Conservation (phyloP, 92 coral and sea anemone genomes). For the Nematostella vectensis region DNA sequence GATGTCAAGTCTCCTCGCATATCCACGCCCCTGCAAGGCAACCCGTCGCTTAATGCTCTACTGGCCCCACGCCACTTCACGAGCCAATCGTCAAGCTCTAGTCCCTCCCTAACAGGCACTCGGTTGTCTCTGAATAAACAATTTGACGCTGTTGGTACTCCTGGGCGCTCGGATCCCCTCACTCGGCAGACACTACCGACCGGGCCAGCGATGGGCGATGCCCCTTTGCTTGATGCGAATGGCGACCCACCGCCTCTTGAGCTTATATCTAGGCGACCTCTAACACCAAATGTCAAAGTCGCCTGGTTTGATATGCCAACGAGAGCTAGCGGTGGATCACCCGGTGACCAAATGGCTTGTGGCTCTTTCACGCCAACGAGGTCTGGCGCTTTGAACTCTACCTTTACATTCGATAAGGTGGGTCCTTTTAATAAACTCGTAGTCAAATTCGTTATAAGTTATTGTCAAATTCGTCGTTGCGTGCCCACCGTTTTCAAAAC, state of each 20-base stretch:
- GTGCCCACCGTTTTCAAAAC: no score
- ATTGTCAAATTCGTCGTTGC: no score
- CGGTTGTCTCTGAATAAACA: constrained; percentile 40
- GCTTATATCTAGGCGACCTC: constrained; percentile 2
- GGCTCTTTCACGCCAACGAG: no score
- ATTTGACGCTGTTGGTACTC: constrained; percentile 39
- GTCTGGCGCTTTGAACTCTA: no score
- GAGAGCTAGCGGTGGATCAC: no score
- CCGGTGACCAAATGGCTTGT: no score
- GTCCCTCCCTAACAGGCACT: constrained; percentile 6
- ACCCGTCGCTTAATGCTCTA: no score
- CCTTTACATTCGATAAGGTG: no score
- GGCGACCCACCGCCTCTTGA: not conserved
- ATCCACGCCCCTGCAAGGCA: not conserved
- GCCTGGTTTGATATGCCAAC: constrained; percentile 43
- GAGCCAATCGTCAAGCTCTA: no score
- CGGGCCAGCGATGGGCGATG: not conserved
- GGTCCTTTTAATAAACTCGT: no score
- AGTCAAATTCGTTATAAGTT: no score
- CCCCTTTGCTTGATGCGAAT: not conserved
- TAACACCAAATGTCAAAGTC: constrained; percentile 22
- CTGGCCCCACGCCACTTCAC: constrained; percentile 11
- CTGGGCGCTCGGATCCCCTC: constrained; percentile 3
- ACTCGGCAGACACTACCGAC: not conserved
- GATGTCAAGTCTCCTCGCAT: constrained; percentile 29